These are phyloP conservation scores for Urocynchramus pylzowi DNA, from an alignment of 2,113 vertebrate species.

Conservation along the genomic window DNA sequence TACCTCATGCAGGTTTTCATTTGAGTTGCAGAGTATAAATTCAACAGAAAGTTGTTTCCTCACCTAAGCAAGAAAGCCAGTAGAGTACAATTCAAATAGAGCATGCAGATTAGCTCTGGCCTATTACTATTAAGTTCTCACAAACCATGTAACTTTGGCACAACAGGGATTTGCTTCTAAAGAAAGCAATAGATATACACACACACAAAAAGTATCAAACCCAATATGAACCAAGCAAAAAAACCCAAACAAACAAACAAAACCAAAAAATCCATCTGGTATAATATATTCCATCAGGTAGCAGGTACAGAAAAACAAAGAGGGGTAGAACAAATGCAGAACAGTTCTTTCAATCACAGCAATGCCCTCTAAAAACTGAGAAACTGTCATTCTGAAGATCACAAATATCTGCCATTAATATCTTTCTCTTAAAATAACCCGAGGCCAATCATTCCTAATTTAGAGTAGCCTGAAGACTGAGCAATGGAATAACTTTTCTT, in stretches of 20 bases:
- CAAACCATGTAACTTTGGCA: not conserved
- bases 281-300: not conserved
- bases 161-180: not conserved
- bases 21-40: not conserved
- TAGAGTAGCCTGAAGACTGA: not conserved
- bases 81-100: not conserved
- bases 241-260: not conserved
- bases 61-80: not conserved
- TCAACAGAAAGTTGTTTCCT: not conserved
- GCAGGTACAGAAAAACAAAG: not conserved
- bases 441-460: not conserved
- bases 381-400: not conserved
- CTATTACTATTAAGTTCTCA: not conserved
- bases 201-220: not conserved
- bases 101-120: slow-evolving; percentile 9
- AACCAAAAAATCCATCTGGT: not conserved
- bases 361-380: not conserved
- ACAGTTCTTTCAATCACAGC: not conserved
- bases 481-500: not conserved
- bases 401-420: not conserved
- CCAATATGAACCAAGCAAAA: not conserved
- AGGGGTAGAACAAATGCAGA: not conserved
- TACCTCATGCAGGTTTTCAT: not conserved
- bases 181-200: not conserved
- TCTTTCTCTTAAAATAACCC: not conserved